Percentiles rank a stretch among this genome's conserved stretches.
Conservation (phyloP, 2,888 invertebrate genomes). For the Sphinx pinastri region DNA sequence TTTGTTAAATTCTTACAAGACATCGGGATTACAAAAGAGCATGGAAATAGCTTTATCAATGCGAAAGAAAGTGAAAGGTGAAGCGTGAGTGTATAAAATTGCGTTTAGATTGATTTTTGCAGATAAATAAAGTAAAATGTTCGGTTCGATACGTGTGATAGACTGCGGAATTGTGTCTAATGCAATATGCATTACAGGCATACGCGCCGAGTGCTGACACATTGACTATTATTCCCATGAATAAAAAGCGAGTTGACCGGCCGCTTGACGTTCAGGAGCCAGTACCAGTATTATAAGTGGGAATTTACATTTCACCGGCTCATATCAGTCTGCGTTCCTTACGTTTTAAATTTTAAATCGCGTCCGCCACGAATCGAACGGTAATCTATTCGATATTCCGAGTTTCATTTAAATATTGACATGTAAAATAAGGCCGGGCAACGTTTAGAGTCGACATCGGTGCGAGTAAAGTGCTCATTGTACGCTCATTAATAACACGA, state of each 20-base stretch:
- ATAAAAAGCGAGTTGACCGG: constrained; percentile 67
- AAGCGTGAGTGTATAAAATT: constrained; percentile 26
- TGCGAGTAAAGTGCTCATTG: constrained; percentile 54
- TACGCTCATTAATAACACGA: constrained; percentile 76
- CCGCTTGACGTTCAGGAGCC: constrained; percentile 64
- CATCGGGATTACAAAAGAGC: constrained; percentile 10
- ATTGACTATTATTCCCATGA: constrained; percentile 66
- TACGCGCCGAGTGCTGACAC: constrained; percentile 58
- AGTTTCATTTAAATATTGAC: constrained; percentile 64
- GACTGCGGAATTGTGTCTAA: constrained; percentile 43
- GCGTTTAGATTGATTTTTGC: constrained; percentile 25
- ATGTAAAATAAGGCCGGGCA: constrained; percentile 52
- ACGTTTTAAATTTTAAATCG: constrained; percentile 47
- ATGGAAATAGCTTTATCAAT: constrained; percentile 23
- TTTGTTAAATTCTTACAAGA: constrained; percentile 16
- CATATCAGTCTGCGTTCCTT: constrained; percentile 50
- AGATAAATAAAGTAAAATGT: constrained; percentile 25
- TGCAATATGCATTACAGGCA: constrained; percentile 43
- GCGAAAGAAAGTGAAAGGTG: constrained; percentile 22
- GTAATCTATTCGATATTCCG: constrained; percentile 34
- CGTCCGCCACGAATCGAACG: constrained; percentile 30
- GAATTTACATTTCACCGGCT: constrained; percentile 66
- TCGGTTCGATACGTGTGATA: constrained; percentile 12
- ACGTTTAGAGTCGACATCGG: constrained; percentile 63
- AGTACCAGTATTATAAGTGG: constrained; percentile 65